Evolutionary conservation across 2,113 vertebrate species (phyloP).

Genomic region (Notechis scutatus): DNA sequence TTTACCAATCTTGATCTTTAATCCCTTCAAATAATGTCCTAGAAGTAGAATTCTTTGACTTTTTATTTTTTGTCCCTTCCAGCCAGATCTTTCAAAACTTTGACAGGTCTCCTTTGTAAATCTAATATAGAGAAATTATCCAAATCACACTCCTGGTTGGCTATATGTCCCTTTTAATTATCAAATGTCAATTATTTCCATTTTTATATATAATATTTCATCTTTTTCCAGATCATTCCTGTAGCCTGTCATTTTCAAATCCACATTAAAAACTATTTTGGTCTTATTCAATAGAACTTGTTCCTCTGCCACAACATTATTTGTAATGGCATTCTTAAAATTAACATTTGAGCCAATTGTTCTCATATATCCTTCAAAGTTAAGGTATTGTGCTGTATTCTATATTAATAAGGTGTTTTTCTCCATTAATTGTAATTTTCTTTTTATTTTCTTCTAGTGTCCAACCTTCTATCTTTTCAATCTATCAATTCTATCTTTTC

Average conservation of each 20-base stretch:
- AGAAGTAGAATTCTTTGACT: not conserved
- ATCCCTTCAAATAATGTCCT: not conserved
- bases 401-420: not conserved
- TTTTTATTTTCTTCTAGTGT: not conserved
- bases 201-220: not conserved
- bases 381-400: not conserved
- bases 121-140: not conserved
- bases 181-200: not conserved
- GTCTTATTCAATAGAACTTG: not conserved
- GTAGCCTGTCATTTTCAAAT: not conserved
- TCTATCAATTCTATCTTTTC: not conserved
- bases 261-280: not conserved
- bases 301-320: not conserved
- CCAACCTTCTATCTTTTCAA: no score
- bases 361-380: not conserved
- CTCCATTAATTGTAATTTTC: not conserved
- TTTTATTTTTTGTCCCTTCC: not conserved
- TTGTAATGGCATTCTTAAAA: not conserved
- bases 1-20: not conserved
- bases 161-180: not conserved
- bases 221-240: not conserved
- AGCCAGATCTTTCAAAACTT: not conserved
- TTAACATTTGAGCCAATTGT: not conserved
- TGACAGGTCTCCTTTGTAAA: not conserved
- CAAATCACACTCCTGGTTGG: not conserved